Percentiles rank a stretch among this genome's conserved stretches.
These are phyloP conservation scores for Pristis pectinata DNA, from an alignment of 2,797 vertebrate genomes.

Conservation along the genomic window DNA sequence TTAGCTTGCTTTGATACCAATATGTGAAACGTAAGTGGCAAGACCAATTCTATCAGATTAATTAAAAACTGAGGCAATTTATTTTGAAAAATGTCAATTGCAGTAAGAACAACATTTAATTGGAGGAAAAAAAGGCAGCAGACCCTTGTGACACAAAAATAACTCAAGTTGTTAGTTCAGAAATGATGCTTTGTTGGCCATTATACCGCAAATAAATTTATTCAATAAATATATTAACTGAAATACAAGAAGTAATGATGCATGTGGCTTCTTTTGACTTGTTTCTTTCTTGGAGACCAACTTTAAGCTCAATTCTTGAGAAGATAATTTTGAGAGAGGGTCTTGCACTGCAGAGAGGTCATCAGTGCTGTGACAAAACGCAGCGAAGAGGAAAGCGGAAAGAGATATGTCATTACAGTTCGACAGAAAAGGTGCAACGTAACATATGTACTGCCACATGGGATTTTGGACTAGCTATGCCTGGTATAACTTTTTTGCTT, in stretches of 20 bases:
- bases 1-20: not conserved
- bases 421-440: conserved; percentile 34
- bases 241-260: not conserved
- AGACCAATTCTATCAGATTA: not conserved
- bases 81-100: not conserved
- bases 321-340: not conserved
- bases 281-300: not conserved
- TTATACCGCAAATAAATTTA: not conserved
- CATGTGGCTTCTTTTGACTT: not conserved
- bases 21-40: not conserved
- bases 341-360: not conserved
- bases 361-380: conserved; percentile 38
- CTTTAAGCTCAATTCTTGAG: not conserved
- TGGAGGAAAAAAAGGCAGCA: not conserved
- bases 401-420: conserved; percentile 40
- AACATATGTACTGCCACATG: conserved; percentile 44
- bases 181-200: not conserved
- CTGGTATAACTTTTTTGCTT: conserved; percentile 54
- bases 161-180: not conserved
- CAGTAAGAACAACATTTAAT: not conserved
- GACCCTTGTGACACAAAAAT: not conserved
- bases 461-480: conserved; percentile 44
- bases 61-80: not conserved
- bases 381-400: conserved; percentile 40
- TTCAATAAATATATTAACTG: not conserved